Percentiles rank a stretch among this genome's conserved stretches.
Evolutionary conservation across 2,113 vertebrate genomes (phyloP).

Genomic region (Naja naja): DNA sequence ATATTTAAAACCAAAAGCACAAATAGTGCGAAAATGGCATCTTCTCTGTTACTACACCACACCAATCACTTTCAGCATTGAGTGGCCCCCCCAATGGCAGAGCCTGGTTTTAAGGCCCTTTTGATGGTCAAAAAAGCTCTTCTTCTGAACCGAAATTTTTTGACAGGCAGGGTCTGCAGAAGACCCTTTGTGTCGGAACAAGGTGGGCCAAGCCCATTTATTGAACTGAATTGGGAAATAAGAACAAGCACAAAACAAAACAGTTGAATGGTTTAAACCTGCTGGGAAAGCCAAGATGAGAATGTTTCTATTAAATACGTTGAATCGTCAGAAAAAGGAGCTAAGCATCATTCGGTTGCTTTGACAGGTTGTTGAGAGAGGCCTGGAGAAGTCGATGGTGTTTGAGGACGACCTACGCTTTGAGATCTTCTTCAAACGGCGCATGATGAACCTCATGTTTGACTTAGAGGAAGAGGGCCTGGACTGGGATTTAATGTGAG

Average conservation of each 20-base stretch:
- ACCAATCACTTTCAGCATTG: neutral
- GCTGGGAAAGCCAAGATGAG: neutral
- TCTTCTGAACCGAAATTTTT: neutral
- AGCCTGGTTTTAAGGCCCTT: neutral
- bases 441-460: constrained; percentile 82
- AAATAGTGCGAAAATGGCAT: neutral
- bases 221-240: neutral
- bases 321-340: neutral
- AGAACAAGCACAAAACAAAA: neutral
- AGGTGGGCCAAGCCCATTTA: neutral
- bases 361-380: constrained; percentile 74
- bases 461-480: constrained; percentile 76
- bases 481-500: constrained; percentile 92
- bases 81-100: neutral
- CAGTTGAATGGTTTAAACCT: neutral
- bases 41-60: neutral
- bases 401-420: constrained; percentile 92
- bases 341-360: neutral
- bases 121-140: neutral
- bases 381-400: constrained; percentile 75
- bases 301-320: neutral
- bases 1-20: too few species aligned
- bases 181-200: neutral
- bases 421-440: constrained; percentile 91
- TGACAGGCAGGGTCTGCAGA: neutral